phyloP scores from a whole-genome alignment of 1,140 invertebrate species.

The Leptonema lineaticorne region DNA sequence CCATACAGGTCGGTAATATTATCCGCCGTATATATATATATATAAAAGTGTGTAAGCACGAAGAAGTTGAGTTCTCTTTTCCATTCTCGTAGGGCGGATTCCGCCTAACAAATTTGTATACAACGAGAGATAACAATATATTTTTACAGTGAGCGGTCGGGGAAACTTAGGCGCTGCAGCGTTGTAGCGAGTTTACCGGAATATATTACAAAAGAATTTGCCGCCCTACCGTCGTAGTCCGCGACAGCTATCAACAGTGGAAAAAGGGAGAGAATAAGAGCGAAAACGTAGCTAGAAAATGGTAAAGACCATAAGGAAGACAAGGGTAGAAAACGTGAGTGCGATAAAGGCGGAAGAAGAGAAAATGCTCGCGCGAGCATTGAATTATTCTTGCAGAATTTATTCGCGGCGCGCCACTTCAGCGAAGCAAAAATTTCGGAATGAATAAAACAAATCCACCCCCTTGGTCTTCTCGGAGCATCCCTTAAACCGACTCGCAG shows the following conservation, averaged over 20 bases:
- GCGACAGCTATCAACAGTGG: too few relatives aligned
- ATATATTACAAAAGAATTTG: conserved; percentile 40
- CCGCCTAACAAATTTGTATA: conserved; percentile 40
- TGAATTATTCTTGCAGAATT: conserved; percentile 40
- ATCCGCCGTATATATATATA: background rate
- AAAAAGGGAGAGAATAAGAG: too few relatives aligned
- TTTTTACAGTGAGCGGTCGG: too few relatives aligned
- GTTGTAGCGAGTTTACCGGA: conserved; percentile 26
- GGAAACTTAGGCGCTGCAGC: conserved; percentile 36
- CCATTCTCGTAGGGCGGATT: conserved; percentile 32
- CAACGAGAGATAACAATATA: conserved; percentile 40
- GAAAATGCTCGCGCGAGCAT: conserved; percentile 28
- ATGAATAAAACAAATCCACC: conserved; percentile 10
- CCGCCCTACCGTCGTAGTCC: background rate
- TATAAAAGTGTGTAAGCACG: background rate
- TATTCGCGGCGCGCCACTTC: conserved; percentile 17
- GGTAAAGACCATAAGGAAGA: too few relatives aligned
- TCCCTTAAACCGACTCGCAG: too few relatives aligned
- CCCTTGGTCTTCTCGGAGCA: too few relatives aligned
- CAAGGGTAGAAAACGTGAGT: too few relatives aligned
- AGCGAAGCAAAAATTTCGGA: conserved; percentile 6
- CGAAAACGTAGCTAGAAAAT: too few relatives aligned
- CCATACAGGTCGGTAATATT: background rate
- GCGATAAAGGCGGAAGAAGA: too few relatives aligned
- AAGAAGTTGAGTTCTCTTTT: background rate